Percentiles rank a stretch among this genome's conserved stretches.
These are phyloP conservation scores for Coenobita brevimanus DNA, from an alignment of 1,140 invertebrate genomes.

Conservation along the genomic window DNA sequence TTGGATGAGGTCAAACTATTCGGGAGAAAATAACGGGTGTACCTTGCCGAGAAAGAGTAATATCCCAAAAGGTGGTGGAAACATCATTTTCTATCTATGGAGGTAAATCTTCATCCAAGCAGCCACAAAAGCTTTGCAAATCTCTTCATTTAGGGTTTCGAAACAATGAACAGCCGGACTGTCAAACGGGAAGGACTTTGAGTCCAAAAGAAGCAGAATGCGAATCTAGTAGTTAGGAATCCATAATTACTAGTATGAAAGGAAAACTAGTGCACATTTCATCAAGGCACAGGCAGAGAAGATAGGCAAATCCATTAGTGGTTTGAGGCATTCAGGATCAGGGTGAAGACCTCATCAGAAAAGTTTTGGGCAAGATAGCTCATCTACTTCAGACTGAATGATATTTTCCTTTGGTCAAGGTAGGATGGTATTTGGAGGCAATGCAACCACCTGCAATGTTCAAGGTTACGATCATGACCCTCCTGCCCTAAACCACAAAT, in stretches of 20 bases:
- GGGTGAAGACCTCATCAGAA: not conserved
- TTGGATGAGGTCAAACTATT: not conserved
- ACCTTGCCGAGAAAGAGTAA: constrained; percentile 1
- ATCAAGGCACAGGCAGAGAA: not conserved
- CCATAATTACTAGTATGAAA: too few relatives aligned
- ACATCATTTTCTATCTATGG: not conserved
- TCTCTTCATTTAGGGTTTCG: not conserved
- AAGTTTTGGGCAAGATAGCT: not conserved
- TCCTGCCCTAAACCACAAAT: not conserved
- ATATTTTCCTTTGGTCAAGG: not conserved
- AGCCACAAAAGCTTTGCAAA: not conserved
- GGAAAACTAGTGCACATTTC: not conserved
- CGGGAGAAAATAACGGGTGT: not conserved
- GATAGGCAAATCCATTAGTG: not conserved
- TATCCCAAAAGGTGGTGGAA: not conserved
- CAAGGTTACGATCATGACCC: not conserved
- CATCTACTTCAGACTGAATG: not conserved
- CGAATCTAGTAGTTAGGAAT: not conserved
- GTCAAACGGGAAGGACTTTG: not conserved
- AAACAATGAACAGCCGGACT: not conserved
- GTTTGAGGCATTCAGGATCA: not conserved
- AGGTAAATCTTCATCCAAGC: constrained; percentile 46
- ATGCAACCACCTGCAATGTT: not conserved
- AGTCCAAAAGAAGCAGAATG: not conserved
- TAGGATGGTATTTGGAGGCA: not conserved